Base-by-base conservation (phyloP, 30 jellyfish, hydroid and myxozoan species). In the Clytia hemisphaerica region DNA sequence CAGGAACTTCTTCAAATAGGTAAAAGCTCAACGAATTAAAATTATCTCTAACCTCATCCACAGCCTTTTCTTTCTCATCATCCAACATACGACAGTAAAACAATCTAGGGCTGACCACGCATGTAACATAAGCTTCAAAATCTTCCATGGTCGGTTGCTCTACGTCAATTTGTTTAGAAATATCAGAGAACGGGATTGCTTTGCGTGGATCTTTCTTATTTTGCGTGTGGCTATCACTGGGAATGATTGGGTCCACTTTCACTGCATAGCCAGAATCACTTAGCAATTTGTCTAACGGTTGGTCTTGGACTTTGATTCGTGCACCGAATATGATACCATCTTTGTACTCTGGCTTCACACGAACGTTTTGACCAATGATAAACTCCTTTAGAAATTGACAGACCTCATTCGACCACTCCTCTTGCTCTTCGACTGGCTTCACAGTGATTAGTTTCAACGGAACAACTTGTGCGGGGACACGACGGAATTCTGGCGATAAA, bases 61-160 rank as follows among this genome's bases (percentile, higher is more conserved):
- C 81, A 29, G 25, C 46, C 4, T 16, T 28, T 4, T 45, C 49
- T 22, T 25, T 22, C 19, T 69, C 78, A 7, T 69, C 54, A 51
- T 69, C 51, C 21, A 22, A 69, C 37, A 69, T 9, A 22, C 49
- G 81, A 1, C 25, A 75, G 47, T 69, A 69, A 28, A 69, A 69
- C 50, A 69, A 29, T 10, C 81, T 75, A 6, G 81, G 81, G 27
- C 81, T 69, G 4, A 69, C 61, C 6, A 54, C 47, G 59, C 81
- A 69, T 9, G 76, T 69, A 10, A 69, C 81, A 6, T 45, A 10
- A 15, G 81, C 81, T 10, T 15, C 0, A 3, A 69, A 69, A 15
- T 47, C 40, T 25, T 30, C 33, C 26, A n/a, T 32, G 2, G n/a
- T 6, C 2, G 75, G 76, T 5, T 65, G 25, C 32, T 69, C 61